Evolutionary conservation across 2,113 vertebrate species (phyloP).

Genomic region (Onychostoma macrolepis): DNA sequence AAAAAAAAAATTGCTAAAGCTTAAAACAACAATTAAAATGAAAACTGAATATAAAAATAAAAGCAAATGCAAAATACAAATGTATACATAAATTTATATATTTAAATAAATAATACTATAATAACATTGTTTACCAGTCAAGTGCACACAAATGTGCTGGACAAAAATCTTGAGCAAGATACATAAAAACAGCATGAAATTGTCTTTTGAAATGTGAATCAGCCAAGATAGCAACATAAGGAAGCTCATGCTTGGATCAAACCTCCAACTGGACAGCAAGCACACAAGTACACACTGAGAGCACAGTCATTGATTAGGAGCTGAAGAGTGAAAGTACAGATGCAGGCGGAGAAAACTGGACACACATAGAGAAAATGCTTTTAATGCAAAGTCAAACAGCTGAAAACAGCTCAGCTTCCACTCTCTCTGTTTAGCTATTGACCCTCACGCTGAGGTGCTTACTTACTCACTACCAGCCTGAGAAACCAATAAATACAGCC

Average conservation of each 20-base stretch:
- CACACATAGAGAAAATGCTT: constrained; percentile 43
- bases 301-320: neutral
- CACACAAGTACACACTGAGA: neutral
- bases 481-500: constrained; percentile 39
- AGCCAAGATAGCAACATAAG: neutral
- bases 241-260: neutral
- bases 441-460: constrained; percentile 45
- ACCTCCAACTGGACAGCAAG: constrained; percentile 15
- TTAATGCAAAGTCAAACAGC: constrained; percentile 48
- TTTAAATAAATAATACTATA: neutral
- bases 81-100: too few relatives aligned
- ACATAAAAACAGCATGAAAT: neutral
- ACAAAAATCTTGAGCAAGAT: neutral
- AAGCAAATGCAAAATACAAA: too few relatives aligned
- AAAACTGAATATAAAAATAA: too few relatives aligned
- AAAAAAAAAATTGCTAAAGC: too few relatives aligned
- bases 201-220: neutral
- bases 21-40: too few relatives aligned
- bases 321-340: neutral
- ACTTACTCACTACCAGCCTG: constrained; percentile 25
- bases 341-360: constrained; percentile 27
- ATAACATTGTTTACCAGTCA: neutral
- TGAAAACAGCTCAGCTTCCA: constrained; percentile 48
- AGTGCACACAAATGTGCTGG: neutral
- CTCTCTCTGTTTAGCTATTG: constrained; percentile 48